A percentile compares a stretch with the other conserved stretches of the same genome.
Evolutionary conservation across 2,797 vertebrate genomes (phyloP).

Genomic region (Eulemur albifrons): DNA sequence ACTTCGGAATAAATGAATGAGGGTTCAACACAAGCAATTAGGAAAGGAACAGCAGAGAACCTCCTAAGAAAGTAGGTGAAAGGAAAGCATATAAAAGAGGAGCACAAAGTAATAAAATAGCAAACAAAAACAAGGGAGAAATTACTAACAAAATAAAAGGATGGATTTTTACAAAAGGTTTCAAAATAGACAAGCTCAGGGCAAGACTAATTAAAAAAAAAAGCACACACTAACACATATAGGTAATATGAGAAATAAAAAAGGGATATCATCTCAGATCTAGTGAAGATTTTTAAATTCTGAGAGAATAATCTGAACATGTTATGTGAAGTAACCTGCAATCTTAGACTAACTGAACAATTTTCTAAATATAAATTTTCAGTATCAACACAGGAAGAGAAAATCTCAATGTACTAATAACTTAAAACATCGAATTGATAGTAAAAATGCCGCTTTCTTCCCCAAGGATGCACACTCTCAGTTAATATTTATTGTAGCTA

Average conservation of each 20-base stretch:
- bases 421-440: not conserved
- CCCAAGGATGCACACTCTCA: not conserved
- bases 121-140: not conserved
- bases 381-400: not conserved
- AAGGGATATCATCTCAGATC: not conserved
- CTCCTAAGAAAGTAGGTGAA: not conserved
- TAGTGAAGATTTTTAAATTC: not conserved
- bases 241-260: not conserved
- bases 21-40: not conserved
- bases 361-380: not conserved
- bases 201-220: not conserved
- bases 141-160: not conserved
- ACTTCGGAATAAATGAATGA: constrained; percentile 2
- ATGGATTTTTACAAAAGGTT: not conserved
- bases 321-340: not conserved
- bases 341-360: not conserved
- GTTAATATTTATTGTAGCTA: not conserved
- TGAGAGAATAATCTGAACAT: not conserved
- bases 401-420: not conserved
- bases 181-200: not conserved
- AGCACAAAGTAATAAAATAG: not conserved
- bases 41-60: not conserved
- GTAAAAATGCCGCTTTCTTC: not conserved
- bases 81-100: not conserved
- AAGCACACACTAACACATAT: not conserved